Evolutionary conservation across 2,888 invertebrate species (phyloP).

Genomic region (Hypselothyrea guttata): DNA sequence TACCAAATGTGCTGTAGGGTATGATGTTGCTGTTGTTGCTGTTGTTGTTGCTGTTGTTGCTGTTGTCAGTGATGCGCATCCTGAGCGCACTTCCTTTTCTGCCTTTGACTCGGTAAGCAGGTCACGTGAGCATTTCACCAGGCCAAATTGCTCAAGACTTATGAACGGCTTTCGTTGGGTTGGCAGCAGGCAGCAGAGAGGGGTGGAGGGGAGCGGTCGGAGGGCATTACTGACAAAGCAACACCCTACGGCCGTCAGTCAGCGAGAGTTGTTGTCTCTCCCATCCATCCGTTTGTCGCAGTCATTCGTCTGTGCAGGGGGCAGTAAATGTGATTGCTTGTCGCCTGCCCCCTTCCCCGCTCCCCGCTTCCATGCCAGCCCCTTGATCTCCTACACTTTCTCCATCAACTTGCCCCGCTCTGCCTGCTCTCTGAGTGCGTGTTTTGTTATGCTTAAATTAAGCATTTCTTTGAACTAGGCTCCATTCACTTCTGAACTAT

Average conservation of each 20-base stretch:
- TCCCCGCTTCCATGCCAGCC: not conserved
- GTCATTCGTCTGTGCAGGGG: conserved; percentile 35
- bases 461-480: too few relatives aligned
- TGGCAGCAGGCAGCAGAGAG: not conserved
- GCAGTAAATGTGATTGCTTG: conserved; percentile 67
- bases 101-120: conserved; percentile 69
- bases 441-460: conserved; percentile 31
- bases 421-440: conserved; percentile 35
- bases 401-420: conserved; percentile 9
- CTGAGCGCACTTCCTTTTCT: conserved; percentile 49
- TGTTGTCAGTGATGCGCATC: conserved; percentile 41
- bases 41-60: not conserved
- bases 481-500: too few relatives aligned
- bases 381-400: too few relatives aligned
- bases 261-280: conserved; percentile 1
- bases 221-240: conserved; percentile 21
- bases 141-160: conserved; percentile 52
- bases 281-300: conserved; percentile 12
- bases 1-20: conserved; percentile 48
- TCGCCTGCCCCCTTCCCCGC: not conserved
- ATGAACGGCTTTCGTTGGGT: not conserved
- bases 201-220: not conserved
- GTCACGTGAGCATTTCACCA: conserved; percentile 65
- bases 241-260: conserved; percentile 22
- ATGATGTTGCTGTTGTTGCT: conserved; percentile 14